A percentile compares a stretch with the other conserved stretches of the same genome.
Conservation (phyloP, 2,888 invertebrate genomes). For the Lordiphosa andalusiaca region DNA sequence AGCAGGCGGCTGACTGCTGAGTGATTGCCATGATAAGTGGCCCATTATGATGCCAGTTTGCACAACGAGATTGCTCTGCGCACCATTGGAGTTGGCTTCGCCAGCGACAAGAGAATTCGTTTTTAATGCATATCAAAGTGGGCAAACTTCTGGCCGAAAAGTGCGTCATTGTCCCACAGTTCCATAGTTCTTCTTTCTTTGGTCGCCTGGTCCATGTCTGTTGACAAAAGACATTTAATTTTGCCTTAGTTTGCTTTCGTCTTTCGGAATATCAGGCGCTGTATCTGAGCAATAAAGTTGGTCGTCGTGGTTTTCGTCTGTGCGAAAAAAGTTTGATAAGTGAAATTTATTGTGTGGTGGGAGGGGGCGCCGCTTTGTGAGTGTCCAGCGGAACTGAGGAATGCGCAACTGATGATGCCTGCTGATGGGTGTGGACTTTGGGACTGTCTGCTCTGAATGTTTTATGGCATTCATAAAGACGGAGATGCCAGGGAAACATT, state of each 20-base stretch:
- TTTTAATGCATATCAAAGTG: conserved; percentile 72
- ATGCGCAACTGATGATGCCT: conserved; percentile 49
- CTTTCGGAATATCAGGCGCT: conserved; percentile 34
- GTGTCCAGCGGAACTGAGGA: conserved; percentile 39
- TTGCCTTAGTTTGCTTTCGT: conserved; percentile 60
- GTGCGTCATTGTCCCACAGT: conserved; percentile 57
- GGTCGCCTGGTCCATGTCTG: conserved; percentile 47
- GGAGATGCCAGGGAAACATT: too few relatives aligned
- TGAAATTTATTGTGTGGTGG: conserved; percentile 71
- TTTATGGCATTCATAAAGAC: conserved; percentile 42
- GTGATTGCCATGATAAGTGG: conserved; percentile 76
- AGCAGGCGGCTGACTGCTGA: conserved; percentile 48
- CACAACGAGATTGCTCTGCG: conserved; percentile 70
- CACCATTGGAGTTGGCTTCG: conserved; percentile 61
- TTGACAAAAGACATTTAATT: conserved; percentile 72
- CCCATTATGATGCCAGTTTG: conserved; percentile 75
- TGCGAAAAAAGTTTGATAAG: conserved; percentile 61
- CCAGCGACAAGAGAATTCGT: conserved; percentile 31
- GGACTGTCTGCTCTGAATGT: conserved; percentile 26
- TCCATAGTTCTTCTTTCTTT: conserved; percentile 20
- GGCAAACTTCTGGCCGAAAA: conserved; percentile 61
- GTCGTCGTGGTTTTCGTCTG: conserved; percentile 27
- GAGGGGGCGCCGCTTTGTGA: conserved; percentile 45
- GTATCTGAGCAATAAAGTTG: conserved; percentile 67
- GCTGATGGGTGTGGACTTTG: conserved; percentile 21